These are phyloP conservation scores for Piezodorus guildinii DNA, from an alignment of 1,140 invertebrate genomes.

Conservation along the genomic window DNA sequence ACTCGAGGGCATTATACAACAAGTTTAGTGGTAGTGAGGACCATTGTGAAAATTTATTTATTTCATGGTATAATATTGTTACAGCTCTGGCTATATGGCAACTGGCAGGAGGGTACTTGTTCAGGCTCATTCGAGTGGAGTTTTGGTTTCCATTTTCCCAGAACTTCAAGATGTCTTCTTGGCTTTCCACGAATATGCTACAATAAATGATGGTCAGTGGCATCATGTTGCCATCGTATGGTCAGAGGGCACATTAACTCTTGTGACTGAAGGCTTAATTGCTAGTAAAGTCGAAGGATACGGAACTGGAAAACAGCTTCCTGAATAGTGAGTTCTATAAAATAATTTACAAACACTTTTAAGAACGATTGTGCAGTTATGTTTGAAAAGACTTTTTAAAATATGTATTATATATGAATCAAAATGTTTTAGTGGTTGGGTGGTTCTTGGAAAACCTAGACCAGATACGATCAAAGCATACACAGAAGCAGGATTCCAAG, in stretches of 20 bases:
- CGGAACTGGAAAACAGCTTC: constrained; percentile 61
- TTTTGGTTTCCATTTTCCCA: constrained; percentile 77
- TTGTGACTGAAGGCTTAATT: constrained; percentile 87
- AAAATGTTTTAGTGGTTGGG: constrained; percentile 63
- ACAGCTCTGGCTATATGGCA: constrained; percentile 63
- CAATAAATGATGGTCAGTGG: constrained; percentile 92
- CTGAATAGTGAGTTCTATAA: constrained; percentile 56
- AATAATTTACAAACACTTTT: background rate
- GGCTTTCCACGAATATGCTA: constrained; percentile 80
- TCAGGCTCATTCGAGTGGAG: constrained; percentile 80
- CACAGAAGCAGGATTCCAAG: constrained; percentile 83
- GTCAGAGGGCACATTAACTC: constrained; percentile 65
- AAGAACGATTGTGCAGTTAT: background rate
- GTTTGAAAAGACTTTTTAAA: background rate
- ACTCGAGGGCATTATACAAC: no score
- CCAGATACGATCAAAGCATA: constrained; percentile 59
- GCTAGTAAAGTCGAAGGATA: constrained; percentile 80
- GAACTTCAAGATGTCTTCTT: constrained; percentile 82
- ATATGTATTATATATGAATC: background rate
- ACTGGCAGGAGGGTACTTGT: constrained; percentile 65
- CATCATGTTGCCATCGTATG: constrained; percentile 90
- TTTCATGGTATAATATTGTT: constrained; percentile 26
- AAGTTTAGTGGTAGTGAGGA: no score
- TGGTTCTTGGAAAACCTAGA: constrained; percentile 80
- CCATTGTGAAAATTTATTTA: no score